Conservation (phyloP, 2,888 invertebrate species). For the Hirtodrosophila cameraria region DNA sequence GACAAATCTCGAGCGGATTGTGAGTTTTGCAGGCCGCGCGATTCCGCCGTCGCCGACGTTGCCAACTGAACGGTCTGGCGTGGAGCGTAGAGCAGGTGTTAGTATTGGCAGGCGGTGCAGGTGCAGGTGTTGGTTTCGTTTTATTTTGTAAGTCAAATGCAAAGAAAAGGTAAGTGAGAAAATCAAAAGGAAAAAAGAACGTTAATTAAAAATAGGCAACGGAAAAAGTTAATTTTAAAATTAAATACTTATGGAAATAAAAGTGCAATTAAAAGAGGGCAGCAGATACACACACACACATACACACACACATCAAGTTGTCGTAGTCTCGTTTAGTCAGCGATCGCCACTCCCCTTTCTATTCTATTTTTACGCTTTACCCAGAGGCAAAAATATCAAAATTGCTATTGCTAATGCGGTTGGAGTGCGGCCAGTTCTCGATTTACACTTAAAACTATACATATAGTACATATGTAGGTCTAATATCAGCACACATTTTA, state of each 20-base stretch:
- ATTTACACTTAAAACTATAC: conserved; percentile 9
- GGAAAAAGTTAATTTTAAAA: conserved; percentile 50
- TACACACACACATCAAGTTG: conserved; percentile 13
- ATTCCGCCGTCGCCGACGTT: conserved; percentile 7
- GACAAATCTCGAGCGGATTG: conserved; percentile 77
- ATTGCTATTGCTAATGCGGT: conserved; percentile 27
- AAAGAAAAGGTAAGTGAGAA: conserved; percentile 65
- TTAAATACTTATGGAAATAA: conserved; percentile 16
- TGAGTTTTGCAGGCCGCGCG: conserved; percentile 71
- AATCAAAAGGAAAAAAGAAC: conserved; percentile 47
- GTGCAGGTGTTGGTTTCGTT: conserved; percentile 43
- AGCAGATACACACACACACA: conserved; percentile 20
- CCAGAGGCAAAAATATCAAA: conserved; percentile 35
- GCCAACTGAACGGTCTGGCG: conserved; percentile 50
- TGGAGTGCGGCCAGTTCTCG: conserved; percentile 12
- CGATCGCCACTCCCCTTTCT: conserved; percentile 42
- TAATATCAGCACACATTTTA: conserved; percentile 7
- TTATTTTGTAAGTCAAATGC: conserved; percentile 62
- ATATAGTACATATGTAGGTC: background rate
- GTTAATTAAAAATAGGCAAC: no score
- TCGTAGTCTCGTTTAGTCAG: conserved; percentile 9
- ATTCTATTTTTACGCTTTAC: conserved; percentile 65
- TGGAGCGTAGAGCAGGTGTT: conserved; percentile 31
- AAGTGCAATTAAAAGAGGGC: conserved; percentile 35
- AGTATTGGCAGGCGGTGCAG: conserved; percentile 57